Base-by-base conservation (phyloP, 2,797 vertebrate species). In the Borostomias antarcticus region DNA sequence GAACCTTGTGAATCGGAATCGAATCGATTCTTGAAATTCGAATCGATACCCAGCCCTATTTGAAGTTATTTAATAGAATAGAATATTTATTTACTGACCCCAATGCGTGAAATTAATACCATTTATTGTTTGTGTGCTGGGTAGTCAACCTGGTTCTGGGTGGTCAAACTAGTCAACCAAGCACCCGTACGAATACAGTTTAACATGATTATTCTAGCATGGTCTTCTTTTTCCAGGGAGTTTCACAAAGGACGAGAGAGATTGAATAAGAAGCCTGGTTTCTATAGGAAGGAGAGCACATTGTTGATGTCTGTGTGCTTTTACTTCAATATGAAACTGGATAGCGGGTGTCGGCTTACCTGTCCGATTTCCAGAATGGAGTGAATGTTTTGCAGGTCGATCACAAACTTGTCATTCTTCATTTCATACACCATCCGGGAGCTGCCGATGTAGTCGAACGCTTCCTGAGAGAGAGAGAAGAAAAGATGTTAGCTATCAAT, bases 371-470 rank as follows among this genome's bases (percentile, higher is more conserved):
- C 97, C 83, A 99, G 58, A 0, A 98, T 88, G 0, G 94, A 93
- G 64, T 96, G 91, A 17, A 99, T 79, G 65, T 96, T 98, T n/a
- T 94, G 91, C 72, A 99, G 76, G 26, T 89, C 85, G 33, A 98
- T 68, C 0, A 92, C 88, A 37, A 97, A 98, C n/a, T 91, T 87
- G 0, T 88, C 87, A 0, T 89, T 92, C 66, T 94, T 83, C 96
- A 99, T 99, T 19, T 99, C 97, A 0, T 93, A 99, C 15, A 98
- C 97, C 95, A 99, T 95, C 23, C 93, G 91, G 0, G 97, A 98
- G 57, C 97, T 99, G 83, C 97, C 97, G 2, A 99, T 98, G 92
- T 99, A 99, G 82, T 99, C 97, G 35, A 98, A 99, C 0, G 93
- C 91, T 81, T 99, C 97, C 97, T 98, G 86, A 1, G 13, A 43